Conservation (phyloP, 1,140 invertebrate species). For the Drosophila athabasca region DNA sequence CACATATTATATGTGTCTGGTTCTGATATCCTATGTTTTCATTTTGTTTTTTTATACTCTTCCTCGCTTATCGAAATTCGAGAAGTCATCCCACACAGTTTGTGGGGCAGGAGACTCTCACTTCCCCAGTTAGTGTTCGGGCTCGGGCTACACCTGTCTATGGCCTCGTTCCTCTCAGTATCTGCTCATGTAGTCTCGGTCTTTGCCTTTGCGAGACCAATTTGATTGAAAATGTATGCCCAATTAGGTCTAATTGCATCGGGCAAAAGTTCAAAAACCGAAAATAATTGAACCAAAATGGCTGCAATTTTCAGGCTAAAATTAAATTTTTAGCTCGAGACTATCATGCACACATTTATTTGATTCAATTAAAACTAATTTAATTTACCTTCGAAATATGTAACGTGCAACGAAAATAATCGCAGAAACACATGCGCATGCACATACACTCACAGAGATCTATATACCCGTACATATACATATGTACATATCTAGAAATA, state of each 20-base stretch:
- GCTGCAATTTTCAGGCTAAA: slow-evolving; percentile 16
- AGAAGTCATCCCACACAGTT: background rate
- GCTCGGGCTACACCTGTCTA: background rate
- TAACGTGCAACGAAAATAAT: background rate
- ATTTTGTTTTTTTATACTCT: background rate
- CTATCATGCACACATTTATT: background rate
- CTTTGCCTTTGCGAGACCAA: slow-evolving; percentile 13
- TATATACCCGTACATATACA: background rate
- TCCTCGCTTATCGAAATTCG: background rate
- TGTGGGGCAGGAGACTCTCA: too few species aligned
- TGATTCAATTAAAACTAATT: slow-evolving; percentile 39
- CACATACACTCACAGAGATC: background rate
- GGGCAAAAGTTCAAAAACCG: slow-evolving; percentile 15
- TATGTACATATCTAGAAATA: background rate
- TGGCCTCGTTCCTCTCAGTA: background rate
- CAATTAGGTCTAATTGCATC: slow-evolving; percentile 69
- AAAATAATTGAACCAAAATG: slow-evolving; percentile 26
- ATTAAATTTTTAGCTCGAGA: slow-evolving; percentile 6
- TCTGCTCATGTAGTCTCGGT: background rate
- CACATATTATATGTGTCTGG: slow-evolving; percentile 16
- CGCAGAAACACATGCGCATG: background rate
- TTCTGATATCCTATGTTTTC: background rate
- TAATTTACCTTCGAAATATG: slow-evolving; percentile 21
- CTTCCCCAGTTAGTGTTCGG: too few species aligned
- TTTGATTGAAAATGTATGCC: slow-evolving; percentile 69